Evolutionary conservation across 2,797 vertebrate genomes (phyloP).

Genomic region (Anguilla megastoma): DNA sequence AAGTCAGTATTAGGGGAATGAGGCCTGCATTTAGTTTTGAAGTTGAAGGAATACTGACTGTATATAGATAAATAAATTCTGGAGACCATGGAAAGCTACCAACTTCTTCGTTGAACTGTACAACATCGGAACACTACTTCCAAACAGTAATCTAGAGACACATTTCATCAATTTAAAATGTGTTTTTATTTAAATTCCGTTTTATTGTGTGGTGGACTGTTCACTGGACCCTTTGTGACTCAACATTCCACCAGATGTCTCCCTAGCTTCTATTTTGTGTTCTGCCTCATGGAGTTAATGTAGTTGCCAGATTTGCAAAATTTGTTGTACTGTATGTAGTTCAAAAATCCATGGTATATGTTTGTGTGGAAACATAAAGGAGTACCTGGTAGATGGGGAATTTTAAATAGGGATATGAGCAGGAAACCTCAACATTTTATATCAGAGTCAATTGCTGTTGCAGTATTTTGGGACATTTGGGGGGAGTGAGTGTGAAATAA

Average conservation of each 20-base stretch:
- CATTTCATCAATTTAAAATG: neutral
- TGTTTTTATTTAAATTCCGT: neutral
- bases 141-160: neutral
- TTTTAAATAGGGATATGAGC: neutral
- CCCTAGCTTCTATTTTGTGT: neutral
- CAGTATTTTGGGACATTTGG: neutral
- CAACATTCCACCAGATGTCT: constrained; percentile 8
- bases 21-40: neutral
- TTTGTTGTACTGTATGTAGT: neutral
- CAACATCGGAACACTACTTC: neutral
- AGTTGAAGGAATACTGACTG: neutral
- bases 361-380: neutral
- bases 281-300: neutral
- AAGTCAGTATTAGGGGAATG: neutral
- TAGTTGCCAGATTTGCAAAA: neutral
- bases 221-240: neutral
- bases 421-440: neutral
- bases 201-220: neutral
- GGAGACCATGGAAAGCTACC: neutral
- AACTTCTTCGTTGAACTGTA: neutral
- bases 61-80: neutral
- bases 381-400: neutral
- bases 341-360: neutral
- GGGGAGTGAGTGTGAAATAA: neutral
- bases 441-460: neutral